Evolutionary conservation across 2,113 vertebrate species (phyloP).

Genomic region (Heteronetta atricapilla): DNA sequence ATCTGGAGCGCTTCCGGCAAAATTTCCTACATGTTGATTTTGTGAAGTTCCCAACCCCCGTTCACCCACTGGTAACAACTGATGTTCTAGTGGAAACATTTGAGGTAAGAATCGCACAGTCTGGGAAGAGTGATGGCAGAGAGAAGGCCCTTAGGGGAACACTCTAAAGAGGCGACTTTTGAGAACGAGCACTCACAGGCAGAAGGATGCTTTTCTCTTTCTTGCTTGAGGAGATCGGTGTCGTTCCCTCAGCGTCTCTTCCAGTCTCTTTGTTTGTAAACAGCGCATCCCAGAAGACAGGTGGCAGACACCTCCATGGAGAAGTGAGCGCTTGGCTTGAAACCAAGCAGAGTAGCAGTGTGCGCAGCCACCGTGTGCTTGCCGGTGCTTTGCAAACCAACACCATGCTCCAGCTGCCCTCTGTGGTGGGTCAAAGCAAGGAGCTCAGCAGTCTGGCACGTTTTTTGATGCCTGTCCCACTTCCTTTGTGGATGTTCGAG

Average conservation of each 20-base stretch:
- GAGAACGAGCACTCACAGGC: background rate
- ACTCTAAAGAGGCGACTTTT: background rate
- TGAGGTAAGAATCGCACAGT: constrained; percentile 79
- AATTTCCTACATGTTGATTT: constrained; percentile 88
- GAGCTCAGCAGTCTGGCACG: background rate
- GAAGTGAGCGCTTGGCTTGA: background rate
- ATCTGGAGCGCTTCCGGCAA: constrained; percentile 88
- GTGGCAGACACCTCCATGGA: background rate
- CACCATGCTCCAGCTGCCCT: background rate
- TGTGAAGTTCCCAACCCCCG: constrained; percentile 90
- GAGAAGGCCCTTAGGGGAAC: background rate
- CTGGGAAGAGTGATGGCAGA: accelerated
- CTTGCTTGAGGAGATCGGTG: background rate
- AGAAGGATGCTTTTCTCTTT: background rate
- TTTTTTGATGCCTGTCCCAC: background rate
- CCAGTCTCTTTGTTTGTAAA: background rate
- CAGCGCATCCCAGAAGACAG: background rate
- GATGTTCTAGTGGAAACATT: constrained; percentile 92
- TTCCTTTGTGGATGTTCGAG: background rate
- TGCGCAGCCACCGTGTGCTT: background rate
- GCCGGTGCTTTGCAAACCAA: constrained; percentile 7
- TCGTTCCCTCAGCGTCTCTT: background rate
- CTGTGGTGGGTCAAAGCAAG: background rate
- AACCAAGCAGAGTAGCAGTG: background rate
- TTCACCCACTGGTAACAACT: constrained; percentile 88